Percentiles rank a stretch among this genome's conserved stretches.
phyloP scores from a whole-genome alignment of 2,888 invertebrate genomes.

The Drymonia ruficornis region DNA sequence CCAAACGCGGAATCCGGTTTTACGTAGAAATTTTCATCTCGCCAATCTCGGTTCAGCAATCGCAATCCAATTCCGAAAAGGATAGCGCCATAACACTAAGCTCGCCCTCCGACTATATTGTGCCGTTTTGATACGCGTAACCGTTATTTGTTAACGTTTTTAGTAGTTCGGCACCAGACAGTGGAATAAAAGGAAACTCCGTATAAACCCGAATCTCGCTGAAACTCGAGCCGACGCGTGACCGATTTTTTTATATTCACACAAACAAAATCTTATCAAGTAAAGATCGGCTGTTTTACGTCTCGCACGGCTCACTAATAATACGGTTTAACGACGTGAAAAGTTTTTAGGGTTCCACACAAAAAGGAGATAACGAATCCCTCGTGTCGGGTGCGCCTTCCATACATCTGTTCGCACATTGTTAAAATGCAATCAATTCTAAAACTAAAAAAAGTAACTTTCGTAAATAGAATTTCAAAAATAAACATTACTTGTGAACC shows the following conservation, averaged over 20 bases:
- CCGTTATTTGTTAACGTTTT: conserved; percentile 40
- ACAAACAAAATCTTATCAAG: conserved; percentile 41
- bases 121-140: conserved; percentile 25
- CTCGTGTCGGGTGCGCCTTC: conserved; percentile 27
- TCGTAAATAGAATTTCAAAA: conserved; percentile 9
- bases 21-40: conserved; percentile 44
- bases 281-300: conserved; percentile 41
- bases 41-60: conserved; percentile 46
- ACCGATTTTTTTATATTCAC: conserved; percentile 21
- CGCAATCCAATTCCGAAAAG: conserved; percentile 51
- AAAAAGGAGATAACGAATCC: conserved; percentile 33
- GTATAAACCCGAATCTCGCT: conserved; percentile 19
- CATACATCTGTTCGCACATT: conserved; percentile 31
- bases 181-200: conserved; percentile 29
- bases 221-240: conserved; percentile 9
- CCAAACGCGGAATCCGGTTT: conserved; percentile 33
- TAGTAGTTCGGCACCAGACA: conserved; percentile 18
- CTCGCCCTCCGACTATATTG: conserved; percentile 34
- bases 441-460: conserved; percentile 9
- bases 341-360: conserved; percentile 38
- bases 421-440: conserved; percentile 30
- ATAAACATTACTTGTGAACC: conserved; percentile 16
- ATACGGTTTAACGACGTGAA: conserved; percentile 39
- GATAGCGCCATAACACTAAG: conserved; percentile 37
- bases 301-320: conserved; percentile 42